phyloP scores from a whole-genome alignment of 2,113 vertebrate genomes.

The Engystomops pustulosus region DNA sequence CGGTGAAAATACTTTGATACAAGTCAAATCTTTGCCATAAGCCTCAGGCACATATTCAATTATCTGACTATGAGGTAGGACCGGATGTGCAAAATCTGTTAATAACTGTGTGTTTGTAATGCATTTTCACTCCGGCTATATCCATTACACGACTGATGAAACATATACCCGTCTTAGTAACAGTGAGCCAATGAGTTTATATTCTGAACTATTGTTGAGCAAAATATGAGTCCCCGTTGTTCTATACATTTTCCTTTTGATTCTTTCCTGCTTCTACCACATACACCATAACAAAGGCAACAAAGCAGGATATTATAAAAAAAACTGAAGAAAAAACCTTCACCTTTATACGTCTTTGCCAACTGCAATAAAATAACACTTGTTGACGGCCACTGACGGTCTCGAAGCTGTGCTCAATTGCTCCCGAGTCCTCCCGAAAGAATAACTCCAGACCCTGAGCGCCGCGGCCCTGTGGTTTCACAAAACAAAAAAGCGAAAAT shows the following conservation, averaged over 20 bases:
- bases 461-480: conserved; percentile 2
- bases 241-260: not conserved
- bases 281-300: conserved; percentile 13
- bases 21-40: too few species aligned
- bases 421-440: conserved; percentile 47
- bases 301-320: conserved; percentile 24
- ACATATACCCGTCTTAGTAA: too few species aligned
- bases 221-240: not conserved
- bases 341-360: conserved; percentile 39
- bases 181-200: too few species aligned
- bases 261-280: not conserved
- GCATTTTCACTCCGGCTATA: too few species aligned
- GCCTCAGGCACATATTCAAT: too few species aligned
- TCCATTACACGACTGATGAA: too few species aligned
- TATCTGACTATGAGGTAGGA: too few species aligned
- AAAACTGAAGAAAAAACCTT: not conserved
- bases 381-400: conserved; percentile 29
- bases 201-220: not conserved
- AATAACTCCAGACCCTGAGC: conserved; percentile 32
- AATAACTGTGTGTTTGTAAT: too few species aligned
- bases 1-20: too few species aligned
- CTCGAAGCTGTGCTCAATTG: conserved; percentile 2
- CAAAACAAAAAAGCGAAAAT: conserved; percentile 30
- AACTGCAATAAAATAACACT: conserved; percentile 43
- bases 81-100: too few species aligned